These are phyloP conservation scores for Amaurobius ferox DNA, from an alignment of 2,888 invertebrate species.

Conservation along the genomic window DNA sequence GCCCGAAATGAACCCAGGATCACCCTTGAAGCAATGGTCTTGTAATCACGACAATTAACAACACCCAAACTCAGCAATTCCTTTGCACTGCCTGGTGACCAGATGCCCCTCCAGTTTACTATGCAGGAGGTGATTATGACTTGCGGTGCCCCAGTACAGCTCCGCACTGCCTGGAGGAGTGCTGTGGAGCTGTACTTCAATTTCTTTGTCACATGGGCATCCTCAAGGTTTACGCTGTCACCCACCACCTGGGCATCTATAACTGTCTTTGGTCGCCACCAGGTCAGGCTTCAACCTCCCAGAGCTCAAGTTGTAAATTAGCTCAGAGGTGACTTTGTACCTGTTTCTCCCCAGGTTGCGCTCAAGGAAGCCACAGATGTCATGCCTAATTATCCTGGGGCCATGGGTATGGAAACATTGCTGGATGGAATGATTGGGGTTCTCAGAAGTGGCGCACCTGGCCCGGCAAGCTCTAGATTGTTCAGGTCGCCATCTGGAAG, in stretches of 20 bases:
- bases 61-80: too few relatives aligned
- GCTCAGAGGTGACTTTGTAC: background rate
- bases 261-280: background rate
- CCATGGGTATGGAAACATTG: background rate
- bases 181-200: background rate
- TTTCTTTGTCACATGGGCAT: background rate
- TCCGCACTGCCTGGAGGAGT: background rate
- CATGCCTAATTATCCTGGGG: background rate
- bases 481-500: background rate
- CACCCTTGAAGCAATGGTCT: too few relatives aligned
- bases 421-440: constrained; percentile 3
- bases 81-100: too few relatives aligned
- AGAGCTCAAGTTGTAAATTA: background rate
- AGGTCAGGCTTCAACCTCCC: constrained; percentile 6
- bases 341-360: background rate
- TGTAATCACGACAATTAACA: too few relatives aligned
- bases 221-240: background rate
- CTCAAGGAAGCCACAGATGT: background rate
- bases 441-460: background rate
- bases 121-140: background rate
- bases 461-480: background rate
- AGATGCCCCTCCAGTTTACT: background rate
- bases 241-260: background rate
- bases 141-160: background rate
- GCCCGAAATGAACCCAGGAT: too few relatives aligned